phyloP scores from a whole-genome alignment of 2,113 vertebrate species.

The Menura novaehollandiae region DNA sequence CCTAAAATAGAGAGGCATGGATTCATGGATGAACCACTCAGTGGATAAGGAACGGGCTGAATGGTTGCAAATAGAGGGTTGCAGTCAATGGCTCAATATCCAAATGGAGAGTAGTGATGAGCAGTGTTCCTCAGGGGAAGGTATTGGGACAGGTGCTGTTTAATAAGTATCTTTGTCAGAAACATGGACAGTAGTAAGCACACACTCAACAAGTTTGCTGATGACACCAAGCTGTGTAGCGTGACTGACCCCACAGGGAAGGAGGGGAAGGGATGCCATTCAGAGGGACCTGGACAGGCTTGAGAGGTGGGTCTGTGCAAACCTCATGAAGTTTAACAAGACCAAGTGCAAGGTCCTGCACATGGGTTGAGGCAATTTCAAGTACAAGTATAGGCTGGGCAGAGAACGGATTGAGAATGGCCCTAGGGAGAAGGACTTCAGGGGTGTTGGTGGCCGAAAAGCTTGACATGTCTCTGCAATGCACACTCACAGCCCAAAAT shows the following conservation, averaged over 20 bases:
- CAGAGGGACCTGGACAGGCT: not conserved
- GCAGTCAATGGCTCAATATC: not conserved
- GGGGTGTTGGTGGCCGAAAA: not conserved
- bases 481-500: not conserved
- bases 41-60: not conserved
- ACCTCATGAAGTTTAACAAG: not conserved
- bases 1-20: not conserved
- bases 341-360: not conserved
- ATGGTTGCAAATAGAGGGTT: not conserved
- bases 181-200: not conserved
- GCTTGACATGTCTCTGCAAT: not conserved
- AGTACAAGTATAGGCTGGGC: accelerated
- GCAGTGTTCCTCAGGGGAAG: not conserved
- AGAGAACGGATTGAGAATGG: too few relatives aligned
- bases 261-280: not conserved
- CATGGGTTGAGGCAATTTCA: not conserved
- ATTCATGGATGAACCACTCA: not conserved
- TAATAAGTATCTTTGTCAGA: too few relatives aligned
- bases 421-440: not conserved
- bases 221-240: not conserved
- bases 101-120: not conserved
- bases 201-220: not conserved
- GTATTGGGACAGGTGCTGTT: not conserved
- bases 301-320: not conserved
- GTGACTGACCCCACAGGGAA: not conserved